Base-by-base conservation (phyloP, 2,113 vertebrate genomes). In the Rhinolophus ferrumequinum region DNA sequence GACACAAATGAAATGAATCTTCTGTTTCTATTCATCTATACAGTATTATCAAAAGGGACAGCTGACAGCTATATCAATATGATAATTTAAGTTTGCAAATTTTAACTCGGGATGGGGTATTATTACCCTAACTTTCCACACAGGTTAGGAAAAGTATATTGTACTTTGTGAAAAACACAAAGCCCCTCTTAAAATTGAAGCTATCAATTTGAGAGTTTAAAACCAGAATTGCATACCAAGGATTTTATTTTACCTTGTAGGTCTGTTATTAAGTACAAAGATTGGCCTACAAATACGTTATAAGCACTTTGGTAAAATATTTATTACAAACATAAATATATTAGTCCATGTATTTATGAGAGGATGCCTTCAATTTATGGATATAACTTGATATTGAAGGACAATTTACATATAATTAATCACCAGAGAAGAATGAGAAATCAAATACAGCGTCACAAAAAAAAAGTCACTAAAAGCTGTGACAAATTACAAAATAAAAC, bases 1-100 rank as follows among this genome's bases (percentile, higher is more conserved):
- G 98, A 99, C 98, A 98, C 98, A 99, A 98, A 99, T 98, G 96
- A 98, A 98, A 97, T 95, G 98, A 94, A 94, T 93, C 97, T 98
- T 98, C 98, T 97, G 91, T 98, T 98, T 98, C 90, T 87, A 89
- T 98, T 98, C 97, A 97, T 98, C 98, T 98, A 85, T 67, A 88
- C 88, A 97, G 97, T 96, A 96, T 97, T 98, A 98, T 98, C 97
- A 96, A 98, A 98, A 98, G 79, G 94, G 92, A 89, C 94, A 95
- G 92, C 96, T 98, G 96, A 98, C 98, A 97, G 95, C 98, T 98
- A 94, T 98, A 98, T 97, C 88, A 97, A 75, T 96, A 97, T 94
- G 70, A 96, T 97, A 98, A 97, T 93, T 97, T 96, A 81, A 90
- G 58, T 93, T 97, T 93, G 67, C 62, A 64, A 18, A 77, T 12